A percentile compares a stretch with the other conserved stretches of the same genome.
Evolutionary conservation across 37 sponge, comb jelly and placozoan species (phyloP).

Genomic region (Dysidea cf. avara): DNA sequence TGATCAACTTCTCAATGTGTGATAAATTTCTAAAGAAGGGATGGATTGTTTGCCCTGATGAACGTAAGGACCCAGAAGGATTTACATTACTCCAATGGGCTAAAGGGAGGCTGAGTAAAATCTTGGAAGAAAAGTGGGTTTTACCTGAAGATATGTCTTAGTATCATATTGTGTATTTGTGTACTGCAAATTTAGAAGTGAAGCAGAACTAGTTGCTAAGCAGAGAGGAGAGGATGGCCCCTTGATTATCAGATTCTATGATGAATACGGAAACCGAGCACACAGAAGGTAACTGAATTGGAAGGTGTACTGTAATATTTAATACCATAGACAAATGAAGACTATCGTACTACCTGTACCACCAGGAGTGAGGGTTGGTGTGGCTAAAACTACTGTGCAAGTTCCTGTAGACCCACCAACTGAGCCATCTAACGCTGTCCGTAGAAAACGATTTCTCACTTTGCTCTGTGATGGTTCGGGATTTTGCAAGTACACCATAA

Average conservation of each 20-base stretch:
- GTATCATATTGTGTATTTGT: neutral
- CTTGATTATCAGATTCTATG: slow-evolving; percentile 56
- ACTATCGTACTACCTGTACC: too few species aligned
- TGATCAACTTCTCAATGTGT: slow-evolving; percentile 9
- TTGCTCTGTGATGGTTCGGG: slow-evolving; percentile 76
- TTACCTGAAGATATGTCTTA: too few species aligned
- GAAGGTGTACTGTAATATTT: too few species aligned
- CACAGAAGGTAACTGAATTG: slow-evolving; percentile 4
- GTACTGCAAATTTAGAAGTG: slow-evolving; percentile 29
- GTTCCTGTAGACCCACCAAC: too few species aligned
- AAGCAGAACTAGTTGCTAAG: slow-evolving; percentile 47
- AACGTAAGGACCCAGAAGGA: slow-evolving; percentile 70
- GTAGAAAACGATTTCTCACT: slow-evolving; percentile 25
- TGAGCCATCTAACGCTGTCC: too few species aligned
- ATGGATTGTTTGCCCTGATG: slow-evolving; percentile 74
- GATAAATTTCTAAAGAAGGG: slow-evolving; percentile 28
- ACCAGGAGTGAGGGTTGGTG: too few species aligned
- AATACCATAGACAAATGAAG: too few species aligned
- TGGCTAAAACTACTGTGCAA: too few species aligned
- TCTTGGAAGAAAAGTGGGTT: slow-evolving; percentile 69
- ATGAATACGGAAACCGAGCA: slow-evolving; percentile 31
- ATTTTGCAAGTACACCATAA: slow-evolving; percentile 41
- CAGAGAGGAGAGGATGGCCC: slow-evolving; percentile 68
- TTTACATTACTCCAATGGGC: slow-evolving; percentile 76
- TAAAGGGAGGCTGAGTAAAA: slow-evolving; percentile 39